Evolutionary conservation across 2,797 vertebrate genomes (phyloP).

Genomic region (Danio albolineatus): DNA sequence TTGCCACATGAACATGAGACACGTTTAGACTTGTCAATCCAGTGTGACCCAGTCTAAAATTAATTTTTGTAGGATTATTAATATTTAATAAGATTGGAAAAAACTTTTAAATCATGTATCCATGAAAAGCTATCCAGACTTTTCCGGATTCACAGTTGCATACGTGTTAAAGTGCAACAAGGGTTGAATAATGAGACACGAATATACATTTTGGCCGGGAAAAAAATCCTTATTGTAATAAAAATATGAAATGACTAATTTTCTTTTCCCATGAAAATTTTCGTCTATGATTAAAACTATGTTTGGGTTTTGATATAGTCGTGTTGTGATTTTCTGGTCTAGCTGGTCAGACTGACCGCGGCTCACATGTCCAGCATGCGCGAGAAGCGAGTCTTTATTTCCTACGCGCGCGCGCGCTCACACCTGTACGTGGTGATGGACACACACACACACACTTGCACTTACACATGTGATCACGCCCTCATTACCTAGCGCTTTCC

Average conservation of each 20-base stretch:
- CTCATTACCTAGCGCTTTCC: constrained; percentile 33
- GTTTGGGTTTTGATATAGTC: not conserved
- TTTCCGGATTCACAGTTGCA: not conserved
- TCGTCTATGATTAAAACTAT: too few species aligned
- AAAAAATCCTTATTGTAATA: not conserved
- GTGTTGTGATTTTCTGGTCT: not conserved
- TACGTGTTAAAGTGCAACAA: constrained; percentile 17
- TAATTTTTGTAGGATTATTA: not conserved
- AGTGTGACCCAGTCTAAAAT: not conserved
- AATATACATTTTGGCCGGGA: too few species aligned
- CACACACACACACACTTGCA: constrained; percentile 66
- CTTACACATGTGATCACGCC: constrained; percentile 39
- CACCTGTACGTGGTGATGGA: constrained; percentile 71
- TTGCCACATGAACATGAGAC: not conserved
- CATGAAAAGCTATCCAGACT: not conserved
- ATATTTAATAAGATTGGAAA: not conserved
- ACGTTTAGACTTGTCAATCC: not conserved
- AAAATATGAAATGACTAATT: not conserved
- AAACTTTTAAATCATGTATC: not conserved
- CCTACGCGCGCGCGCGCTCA: constrained; percentile 57
- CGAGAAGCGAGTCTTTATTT: constrained; percentile 46
- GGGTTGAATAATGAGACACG: too few species aligned
- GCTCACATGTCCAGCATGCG: constrained; percentile 53
- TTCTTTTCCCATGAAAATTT: not conserved
- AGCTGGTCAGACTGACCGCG: constrained; percentile 35